Conservation (phyloP, 1,140 invertebrate species). For the Sitobion miscanthi region DNA sequence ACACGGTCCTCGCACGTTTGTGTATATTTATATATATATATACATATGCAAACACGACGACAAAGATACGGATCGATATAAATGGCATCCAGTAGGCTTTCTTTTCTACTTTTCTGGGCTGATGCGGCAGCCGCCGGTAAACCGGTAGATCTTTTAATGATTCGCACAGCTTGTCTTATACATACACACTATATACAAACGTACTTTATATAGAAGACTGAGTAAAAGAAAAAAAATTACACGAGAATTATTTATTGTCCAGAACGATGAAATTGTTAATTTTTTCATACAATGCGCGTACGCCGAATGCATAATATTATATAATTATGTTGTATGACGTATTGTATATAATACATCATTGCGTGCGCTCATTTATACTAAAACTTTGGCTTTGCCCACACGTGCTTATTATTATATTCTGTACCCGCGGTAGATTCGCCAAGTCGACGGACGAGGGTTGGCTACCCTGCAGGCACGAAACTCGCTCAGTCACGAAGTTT, state of each 20-base stretch:
- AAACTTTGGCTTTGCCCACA: background rate
- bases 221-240: conserved; percentile 13
- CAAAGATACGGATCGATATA: conserved; percentile 38
- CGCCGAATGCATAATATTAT: background rate
- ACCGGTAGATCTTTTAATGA: conserved; percentile 50
- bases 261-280: conserved; percentile 17
- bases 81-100: conserved; percentile 33
- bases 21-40: background rate
- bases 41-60: conserved; percentile 25
- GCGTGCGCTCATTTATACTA: too few species aligned
- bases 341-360: background rate
- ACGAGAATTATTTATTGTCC: background rate
- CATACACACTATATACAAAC: background rate
- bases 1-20: background rate
- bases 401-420: background rate
- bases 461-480: conserved; percentile 39
- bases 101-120: conserved; percentile 8
- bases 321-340: too few species aligned
- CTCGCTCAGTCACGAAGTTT: conserved; percentile 20
- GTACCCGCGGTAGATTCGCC: background rate
- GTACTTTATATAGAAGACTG: background rate
- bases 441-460: background rate
- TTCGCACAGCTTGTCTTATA: background rate
- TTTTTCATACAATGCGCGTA: background rate
- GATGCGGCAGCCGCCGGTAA: background rate